These are phyloP conservation scores for Acrobasis suavella DNA, from an alignment of 2,888 invertebrate species.

Conservation along the genomic window DNA sequence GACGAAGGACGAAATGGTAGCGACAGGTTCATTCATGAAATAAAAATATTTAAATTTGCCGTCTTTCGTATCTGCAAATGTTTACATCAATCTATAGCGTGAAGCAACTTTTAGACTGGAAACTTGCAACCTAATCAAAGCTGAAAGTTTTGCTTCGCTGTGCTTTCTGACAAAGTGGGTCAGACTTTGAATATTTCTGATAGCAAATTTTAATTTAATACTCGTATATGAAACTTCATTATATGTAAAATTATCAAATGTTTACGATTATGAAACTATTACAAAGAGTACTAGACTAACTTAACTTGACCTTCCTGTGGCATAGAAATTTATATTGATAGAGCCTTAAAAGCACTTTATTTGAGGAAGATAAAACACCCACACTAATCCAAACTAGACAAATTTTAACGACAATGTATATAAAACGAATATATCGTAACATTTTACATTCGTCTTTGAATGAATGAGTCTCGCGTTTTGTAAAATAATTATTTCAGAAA, in stretches of 20 bases:
- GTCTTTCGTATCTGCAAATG: background rate
- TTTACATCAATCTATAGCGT: background rate
- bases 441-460: slow-evolving; percentile 44
- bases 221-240: no score
- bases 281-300: no score
- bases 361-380: slow-evolving; percentile 53
- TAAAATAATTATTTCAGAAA: background rate
- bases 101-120: slow-evolving; percentile 41
- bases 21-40: background rate
- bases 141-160: slow-evolving; percentile 57
- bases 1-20: background rate
- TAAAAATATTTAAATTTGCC: background rate
- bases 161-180: slow-evolving; percentile 44
- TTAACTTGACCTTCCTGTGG: no score
- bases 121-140: slow-evolving; percentile 67
- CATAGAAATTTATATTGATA: no score
- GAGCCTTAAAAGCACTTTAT: slow-evolving; percentile 38
- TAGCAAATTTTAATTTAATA: background rate
- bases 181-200: slow-evolving; percentile 31
- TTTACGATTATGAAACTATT: background rate
- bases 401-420: slow-evolving; percentile 51
- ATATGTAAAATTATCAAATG: background rate
- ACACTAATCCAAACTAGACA: slow-evolving; percentile 39
- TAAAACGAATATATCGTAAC: slow-evolving; percentile 42
- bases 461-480: slow-evolving; percentile 29